Evolutionary conservation across 2,113 vertebrate species (phyloP).

Genomic region (Entosphenus tridentatus): DNA sequence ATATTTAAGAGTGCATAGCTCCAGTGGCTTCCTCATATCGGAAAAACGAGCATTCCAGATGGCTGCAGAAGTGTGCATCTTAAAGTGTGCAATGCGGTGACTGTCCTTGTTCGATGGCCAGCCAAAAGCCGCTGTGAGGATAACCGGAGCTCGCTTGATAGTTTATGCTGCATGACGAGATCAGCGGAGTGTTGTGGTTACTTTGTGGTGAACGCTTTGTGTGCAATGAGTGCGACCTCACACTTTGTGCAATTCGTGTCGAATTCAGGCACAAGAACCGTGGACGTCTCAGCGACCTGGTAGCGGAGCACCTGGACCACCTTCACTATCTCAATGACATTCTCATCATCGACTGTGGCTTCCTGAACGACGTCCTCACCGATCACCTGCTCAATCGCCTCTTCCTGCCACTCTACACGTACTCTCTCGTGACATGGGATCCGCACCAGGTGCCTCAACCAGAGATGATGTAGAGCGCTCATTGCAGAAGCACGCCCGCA

Average conservation of each 20-base stretch:
- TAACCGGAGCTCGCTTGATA: no score
- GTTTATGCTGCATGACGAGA: no score
- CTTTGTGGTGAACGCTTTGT: neutral
- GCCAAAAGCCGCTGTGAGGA: no score
- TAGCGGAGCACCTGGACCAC: conserved; percentile 88
- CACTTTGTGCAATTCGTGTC: neutral
- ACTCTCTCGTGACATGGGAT: conserved; percentile 36
- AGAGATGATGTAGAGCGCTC: no score
- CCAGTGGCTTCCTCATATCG: no score
- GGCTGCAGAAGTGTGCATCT: no score
- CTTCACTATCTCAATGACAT: conserved; percentile 97
- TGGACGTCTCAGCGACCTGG: conserved; percentile 78
- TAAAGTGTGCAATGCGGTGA: no score
- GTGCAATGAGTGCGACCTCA: neutral
- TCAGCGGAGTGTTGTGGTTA: no score
- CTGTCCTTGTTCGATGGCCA: no score
- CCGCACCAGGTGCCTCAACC: neutral
- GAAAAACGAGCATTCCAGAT: no score
- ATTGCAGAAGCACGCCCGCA: no score
- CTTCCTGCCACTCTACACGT: conserved; percentile 84
- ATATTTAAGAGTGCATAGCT: no score
- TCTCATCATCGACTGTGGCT: conserved; percentile 93
- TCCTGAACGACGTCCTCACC: conserved; percentile 83
- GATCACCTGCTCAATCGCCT: conserved; percentile 90
- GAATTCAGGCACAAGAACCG: conserved; percentile 57